phyloP scores from a whole-genome alignment of 1,140 invertebrate genomes.

The Pseudomyrmex pallidus region DNA sequence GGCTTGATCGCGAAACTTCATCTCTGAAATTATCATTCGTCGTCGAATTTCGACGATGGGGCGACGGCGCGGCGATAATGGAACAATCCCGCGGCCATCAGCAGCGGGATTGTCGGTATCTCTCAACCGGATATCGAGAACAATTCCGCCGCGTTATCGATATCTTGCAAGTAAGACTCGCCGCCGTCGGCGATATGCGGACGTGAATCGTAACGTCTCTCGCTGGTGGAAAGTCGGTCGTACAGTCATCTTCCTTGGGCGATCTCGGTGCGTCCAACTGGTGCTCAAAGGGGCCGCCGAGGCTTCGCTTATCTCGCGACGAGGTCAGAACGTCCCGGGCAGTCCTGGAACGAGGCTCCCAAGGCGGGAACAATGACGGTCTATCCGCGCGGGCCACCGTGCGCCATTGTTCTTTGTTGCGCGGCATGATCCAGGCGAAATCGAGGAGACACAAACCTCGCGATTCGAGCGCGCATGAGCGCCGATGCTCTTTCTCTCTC shows the following conservation, averaged over 20 bases:
- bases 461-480: slow-evolving; percentile 32
- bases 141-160: slow-evolving; percentile 51
- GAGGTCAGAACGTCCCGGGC: slow-evolving; percentile 81
- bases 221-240: slow-evolving; percentile 65
- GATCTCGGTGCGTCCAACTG: slow-evolving; percentile 72
- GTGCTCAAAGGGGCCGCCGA: slow-evolving; percentile 81
- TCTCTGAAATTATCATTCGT: slow-evolving; percentile 59
- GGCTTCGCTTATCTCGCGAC: slow-evolving; percentile 78
- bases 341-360: slow-evolving; percentile 67
- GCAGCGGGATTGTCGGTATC: neutral
- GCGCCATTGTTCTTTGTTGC: slow-evolving; percentile 74
- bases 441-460: slow-evolving; percentile 42
- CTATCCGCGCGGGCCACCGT: slow-evolving; percentile 71
- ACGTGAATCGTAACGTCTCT: slow-evolving; percentile 64
- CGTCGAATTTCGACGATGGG: slow-evolving; percentile 30
- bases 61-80: slow-evolving; percentile 25
- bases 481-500: slow-evolving; percentile 17
- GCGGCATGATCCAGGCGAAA: slow-evolving; percentile 47
- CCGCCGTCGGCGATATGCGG: slow-evolving; percentile 35
- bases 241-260: slow-evolving; percentile 67
- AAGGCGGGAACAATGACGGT: slow-evolving; percentile 71
- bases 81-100: slow-evolving; percentile 36
- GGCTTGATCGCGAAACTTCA: slow-evolving; percentile 23
- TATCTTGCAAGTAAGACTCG: slow-evolving; percentile 64
- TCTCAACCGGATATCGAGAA: slow-evolving; percentile 16